Conservation (phyloP, 2,888 invertebrate species). For the Euzophera pinguis region DNA sequence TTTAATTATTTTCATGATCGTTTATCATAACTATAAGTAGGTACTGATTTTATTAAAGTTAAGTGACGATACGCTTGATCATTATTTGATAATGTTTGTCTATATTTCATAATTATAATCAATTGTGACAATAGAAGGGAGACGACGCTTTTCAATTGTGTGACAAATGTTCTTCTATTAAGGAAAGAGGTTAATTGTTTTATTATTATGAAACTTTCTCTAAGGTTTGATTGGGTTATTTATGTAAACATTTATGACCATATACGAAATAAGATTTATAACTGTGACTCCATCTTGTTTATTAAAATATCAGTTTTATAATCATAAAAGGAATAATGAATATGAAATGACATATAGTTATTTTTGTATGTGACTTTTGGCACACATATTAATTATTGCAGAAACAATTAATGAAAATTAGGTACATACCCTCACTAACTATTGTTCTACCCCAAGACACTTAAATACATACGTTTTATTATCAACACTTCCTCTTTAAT, state of each 20-base stretch:
- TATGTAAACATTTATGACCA: not conserved
- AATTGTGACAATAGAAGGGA: constrained; percentile 39
- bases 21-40: too few relatives aligned
- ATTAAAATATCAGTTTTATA: too few relatives aligned
- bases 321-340: too few relatives aligned
- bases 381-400: not conserved
- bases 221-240: not conserved
- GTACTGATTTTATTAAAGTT: constrained; percentile 23
- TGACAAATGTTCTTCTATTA: constrained; percentile 20
- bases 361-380: too few relatives aligned
- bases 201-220: constrained; percentile 1
- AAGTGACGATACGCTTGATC: constrained; percentile 26
- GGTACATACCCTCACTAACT: too few relatives aligned
- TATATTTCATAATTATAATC: constrained; percentile 56
- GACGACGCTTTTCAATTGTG: constrained; percentile 44
- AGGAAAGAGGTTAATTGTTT: constrained; percentile 5
- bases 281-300: too few relatives aligned
- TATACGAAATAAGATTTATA: not conserved
- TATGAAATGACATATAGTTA: too few relatives aligned
- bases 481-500: too few relatives aligned
- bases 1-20: too few relatives aligned
- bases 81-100: constrained; percentile 37
- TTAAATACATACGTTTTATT: too few relatives aligned
- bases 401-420: too few relatives aligned
- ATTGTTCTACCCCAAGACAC: too few relatives aligned